Evolutionary conservation across 2,113 vertebrate species (phyloP).

Genomic region (Laticauda colubrina): DNA sequence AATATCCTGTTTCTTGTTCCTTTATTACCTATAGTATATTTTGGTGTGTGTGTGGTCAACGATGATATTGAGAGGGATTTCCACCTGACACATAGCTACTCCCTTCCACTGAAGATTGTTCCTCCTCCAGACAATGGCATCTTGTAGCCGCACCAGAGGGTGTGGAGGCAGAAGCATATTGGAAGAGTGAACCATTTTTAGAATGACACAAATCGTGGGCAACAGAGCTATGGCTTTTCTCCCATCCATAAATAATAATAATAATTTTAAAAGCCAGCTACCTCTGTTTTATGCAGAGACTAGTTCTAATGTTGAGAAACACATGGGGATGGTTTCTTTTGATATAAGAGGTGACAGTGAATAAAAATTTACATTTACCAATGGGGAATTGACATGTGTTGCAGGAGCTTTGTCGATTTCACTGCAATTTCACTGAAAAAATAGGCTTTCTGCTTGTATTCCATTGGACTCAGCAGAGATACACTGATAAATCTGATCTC

Average conservation of each 20-base stretch:
- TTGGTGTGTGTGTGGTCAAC: not conserved
- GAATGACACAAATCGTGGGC: constrained; percentile 65
- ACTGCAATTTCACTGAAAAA: not conserved
- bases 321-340: constrained; percentile 47
- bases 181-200: constrained; percentile 65
- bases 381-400: not conserved
- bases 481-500: not conserved
- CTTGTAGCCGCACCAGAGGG: constrained; percentile 66
- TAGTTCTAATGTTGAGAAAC: constrained; percentile 35
- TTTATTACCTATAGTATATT: not conserved
- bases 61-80: not conserved
- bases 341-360: constrained; percentile 38
- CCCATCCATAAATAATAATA: constrained; percentile 62
- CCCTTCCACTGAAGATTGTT: constrained; percentile 37
- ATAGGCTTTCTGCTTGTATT: fast-evolving
- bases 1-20: not conserved
- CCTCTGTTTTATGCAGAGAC: constrained; percentile 52
- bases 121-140: constrained; percentile 56
- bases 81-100: not conserved
- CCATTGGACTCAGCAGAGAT: not conserved
- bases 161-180: constrained; percentile 63
- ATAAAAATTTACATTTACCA: not conserved
- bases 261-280: constrained; percentile 47
- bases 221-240: constrained; percentile 62
- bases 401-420: constrained; percentile 9